Evolutionary conservation across 92 coral and sea anemone species (phyloP).

Genomic region (Blastomussa wellsi): DNA sequence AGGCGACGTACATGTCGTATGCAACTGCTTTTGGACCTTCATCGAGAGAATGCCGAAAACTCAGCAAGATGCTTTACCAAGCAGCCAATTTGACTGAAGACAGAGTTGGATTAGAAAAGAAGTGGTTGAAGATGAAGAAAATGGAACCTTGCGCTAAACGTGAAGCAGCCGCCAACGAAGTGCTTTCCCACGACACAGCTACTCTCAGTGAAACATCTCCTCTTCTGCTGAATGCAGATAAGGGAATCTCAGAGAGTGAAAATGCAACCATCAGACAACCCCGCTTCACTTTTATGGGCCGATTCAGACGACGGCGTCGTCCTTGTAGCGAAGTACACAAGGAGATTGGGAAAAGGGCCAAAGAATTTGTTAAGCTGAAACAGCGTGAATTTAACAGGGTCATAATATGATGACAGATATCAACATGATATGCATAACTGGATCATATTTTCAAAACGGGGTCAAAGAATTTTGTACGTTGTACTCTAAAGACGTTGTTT

Average conservation of each 20-base stretch:
- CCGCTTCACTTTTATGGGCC: background rate
- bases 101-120: background rate
- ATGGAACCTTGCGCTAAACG: background rate
- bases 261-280: slow-evolving; percentile 36
- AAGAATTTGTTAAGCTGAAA: slow-evolving; percentile 23
- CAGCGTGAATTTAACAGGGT: slow-evolving; percentile 1
- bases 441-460: too few species aligned
- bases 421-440: too few species aligned
- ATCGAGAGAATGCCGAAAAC: slow-evolving; percentile 51
- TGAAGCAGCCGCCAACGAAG: too few species aligned
- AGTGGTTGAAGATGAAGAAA: background rate
- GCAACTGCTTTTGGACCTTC: slow-evolving; percentile 61
- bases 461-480: too few species aligned
- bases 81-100: background rate
- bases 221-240: background rate
- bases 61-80: slow-evolving; percentile 37
- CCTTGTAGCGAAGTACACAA: slow-evolving; percentile 57
- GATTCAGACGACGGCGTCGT: background rate
- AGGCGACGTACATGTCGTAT: slow-evolving; percentile 41
- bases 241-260: background rate
- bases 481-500: too few species aligned
- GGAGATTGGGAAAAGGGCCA: slow-evolving; percentile 55
- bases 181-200: background rate
- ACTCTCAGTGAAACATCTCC: background rate
- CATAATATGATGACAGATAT: too few species aligned